Evolutionary conservation across 2,113 vertebrate species (phyloP).

Genomic region (Echinops telfairi): DNA sequence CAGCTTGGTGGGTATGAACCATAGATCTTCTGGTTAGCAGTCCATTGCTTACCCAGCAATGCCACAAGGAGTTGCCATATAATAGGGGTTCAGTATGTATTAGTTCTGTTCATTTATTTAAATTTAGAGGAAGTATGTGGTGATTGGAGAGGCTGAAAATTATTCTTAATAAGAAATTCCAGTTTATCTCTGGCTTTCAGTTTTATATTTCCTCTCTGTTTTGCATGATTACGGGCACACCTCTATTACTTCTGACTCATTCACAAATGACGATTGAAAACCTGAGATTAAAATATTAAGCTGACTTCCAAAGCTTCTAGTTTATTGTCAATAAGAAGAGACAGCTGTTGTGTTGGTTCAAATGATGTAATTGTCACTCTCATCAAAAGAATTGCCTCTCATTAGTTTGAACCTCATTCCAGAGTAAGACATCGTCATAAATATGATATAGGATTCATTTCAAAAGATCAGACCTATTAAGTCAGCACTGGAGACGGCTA

Average conservation of each 20-base stretch:
- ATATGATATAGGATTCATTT: slow-evolving; percentile 86
- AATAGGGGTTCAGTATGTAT: not conserved
- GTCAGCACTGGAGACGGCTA: slow-evolving; percentile 86
- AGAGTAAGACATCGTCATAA: slow-evolving; percentile 85
- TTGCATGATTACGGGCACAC: not conserved
- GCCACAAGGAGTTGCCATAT: not conserved
- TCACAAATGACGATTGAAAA: slow-evolving; percentile 40
- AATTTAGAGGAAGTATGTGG: slow-evolving; percentile 18
- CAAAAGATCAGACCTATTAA: slow-evolving; percentile 88
- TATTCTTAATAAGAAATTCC: not conserved
- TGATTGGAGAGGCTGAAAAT: slow-evolving; percentile 33
- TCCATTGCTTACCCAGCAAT: no score
- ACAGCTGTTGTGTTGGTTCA: slow-evolving; percentile 61
- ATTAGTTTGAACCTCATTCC: slow-evolving; percentile 79
- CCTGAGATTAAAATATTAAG: slow-evolving; percentile 33
- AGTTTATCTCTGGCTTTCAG: slow-evolving; percentile 23
- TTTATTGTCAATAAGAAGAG: slow-evolving; percentile 54
- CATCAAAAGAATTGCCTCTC: slow-evolving; percentile 68
- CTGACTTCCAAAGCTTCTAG: slow-evolving; percentile 62
- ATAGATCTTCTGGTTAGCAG: no score
- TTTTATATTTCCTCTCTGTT: slow-evolving; percentile 48
- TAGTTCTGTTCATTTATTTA: slow-evolving; percentile 7
- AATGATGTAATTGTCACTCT: slow-evolving; percentile 75
- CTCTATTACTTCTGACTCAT: slow-evolving; percentile 23
- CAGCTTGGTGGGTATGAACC: no score